Conservation (phyloP, 37 sponge, comb jelly and placozoan genomes). For the Mnemiopsis leidyi region DNA sequence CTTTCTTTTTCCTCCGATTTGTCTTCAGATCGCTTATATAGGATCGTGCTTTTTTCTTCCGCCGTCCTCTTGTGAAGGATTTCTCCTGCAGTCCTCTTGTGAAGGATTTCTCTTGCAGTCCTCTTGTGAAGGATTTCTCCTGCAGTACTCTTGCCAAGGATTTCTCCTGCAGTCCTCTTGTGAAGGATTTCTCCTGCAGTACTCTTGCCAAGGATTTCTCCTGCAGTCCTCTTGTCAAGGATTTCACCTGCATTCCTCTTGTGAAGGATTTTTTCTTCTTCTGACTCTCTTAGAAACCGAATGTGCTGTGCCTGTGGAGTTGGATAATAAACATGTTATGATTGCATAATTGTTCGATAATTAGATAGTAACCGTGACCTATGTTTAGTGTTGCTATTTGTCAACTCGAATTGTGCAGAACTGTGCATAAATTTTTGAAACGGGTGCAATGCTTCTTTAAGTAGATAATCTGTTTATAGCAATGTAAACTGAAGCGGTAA, state of each 20-base stretch:
- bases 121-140: background rate
- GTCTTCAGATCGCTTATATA: background rate
- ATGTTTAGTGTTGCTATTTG: no score
- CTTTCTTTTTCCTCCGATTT: no score
- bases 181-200: background rate
- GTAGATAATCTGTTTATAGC: no score
- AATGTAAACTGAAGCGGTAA: no score
- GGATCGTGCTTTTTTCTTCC: background rate
- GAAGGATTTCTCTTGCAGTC: background rate
- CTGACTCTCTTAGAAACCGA: background rate
- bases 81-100: no score
- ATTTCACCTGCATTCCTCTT: background rate
- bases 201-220: background rate
- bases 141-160: background rate
- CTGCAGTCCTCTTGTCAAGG: background rate
- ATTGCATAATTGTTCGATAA: no score
- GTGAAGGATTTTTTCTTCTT: constrained; percentile 4
- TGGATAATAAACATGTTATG: no score
- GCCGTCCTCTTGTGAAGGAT: background rate
- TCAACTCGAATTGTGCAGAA: no score
- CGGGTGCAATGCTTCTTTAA: no score
- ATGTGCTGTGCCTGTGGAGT: background rate
- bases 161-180: background rate
- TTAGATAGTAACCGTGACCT: no score
- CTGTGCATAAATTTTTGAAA: no score